Evolutionary conservation across 1,140 invertebrate species (phyloP), one percentile per base, ranked within the genome.

Genomic region (Tribolium madens): DNA sequence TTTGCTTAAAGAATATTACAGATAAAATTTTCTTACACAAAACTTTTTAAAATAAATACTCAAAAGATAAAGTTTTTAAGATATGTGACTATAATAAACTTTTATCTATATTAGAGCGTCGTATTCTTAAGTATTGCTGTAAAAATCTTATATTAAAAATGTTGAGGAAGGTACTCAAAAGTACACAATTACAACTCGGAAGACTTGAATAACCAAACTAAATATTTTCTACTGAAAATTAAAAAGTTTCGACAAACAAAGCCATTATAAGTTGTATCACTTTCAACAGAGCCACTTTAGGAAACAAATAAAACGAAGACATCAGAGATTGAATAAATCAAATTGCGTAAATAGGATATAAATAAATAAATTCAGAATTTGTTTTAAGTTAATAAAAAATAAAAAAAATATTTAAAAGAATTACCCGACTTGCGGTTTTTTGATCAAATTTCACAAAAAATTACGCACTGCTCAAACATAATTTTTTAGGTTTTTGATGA

Each of bases 1-100:
- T 57, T 17, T 17, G 52, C 52, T 12, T 5, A 18, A 57, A 10
- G 52, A 26, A 26, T 57, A 57, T 57, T 57, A 26, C 18, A n/a
- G 52, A 14, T 3, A 21, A 42, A 57, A 5, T 57, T 57, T 26
- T 18, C 52, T 10, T 26, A 57, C 52, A 21, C 21, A 12, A 57
- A 57, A 57, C 3, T 57, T 57, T 57, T 57, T 10, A 57, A 42
- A 57, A 57, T 57, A 57, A 57, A 57, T 57, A 57, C 52, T 42
- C n/a, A n/a, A 21, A 57, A 21, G 52, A 57, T 57, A 57, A 57
- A 57, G 52, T 57, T 57, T 57, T 57, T 21, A 18, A 57, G 52
- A 57, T 57, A 57, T 17, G 21, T 57, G 52, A 18, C 52, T 57
- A 17, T 21, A 42, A 42, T 1, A 21, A 57, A 57, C 17, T 57